Evolutionary conservation across 2,797 vertebrate species (phyloP).

Genomic region (Neoniphon sammara): DNA sequence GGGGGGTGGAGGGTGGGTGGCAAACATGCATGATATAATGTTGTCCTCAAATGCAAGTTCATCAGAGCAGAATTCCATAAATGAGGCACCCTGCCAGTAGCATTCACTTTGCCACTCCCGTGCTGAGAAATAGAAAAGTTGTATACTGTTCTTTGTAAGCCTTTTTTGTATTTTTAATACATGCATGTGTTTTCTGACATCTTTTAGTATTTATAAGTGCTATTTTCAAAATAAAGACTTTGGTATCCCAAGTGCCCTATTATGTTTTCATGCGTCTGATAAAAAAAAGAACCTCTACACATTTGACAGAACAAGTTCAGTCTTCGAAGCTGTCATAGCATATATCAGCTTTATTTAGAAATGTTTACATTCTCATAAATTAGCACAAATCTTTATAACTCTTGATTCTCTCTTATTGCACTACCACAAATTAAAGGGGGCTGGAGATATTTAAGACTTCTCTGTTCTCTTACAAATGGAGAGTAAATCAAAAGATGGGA

Average conservation of each 20-base stretch:
- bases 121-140: conserved; percentile 51
- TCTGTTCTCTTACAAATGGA: conserved; percentile 46
- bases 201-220: conserved; percentile 79
- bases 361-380: conserved; percentile 85
- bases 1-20: background rate
- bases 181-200: conserved; percentile 73
- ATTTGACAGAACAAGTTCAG: conserved; percentile 49
- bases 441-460: conserved; percentile 51
- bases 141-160: conserved; percentile 60
- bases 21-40: conserved; percentile 1
- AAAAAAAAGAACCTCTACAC: background rate
- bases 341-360: conserved; percentile 87
- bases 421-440: conserved; percentile 74
- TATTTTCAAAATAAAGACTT: conserved; percentile 83
- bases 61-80: conserved; percentile 28
- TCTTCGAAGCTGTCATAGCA: conserved; percentile 60
- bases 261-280: background rate
- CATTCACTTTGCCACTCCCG: conserved; percentile 61
- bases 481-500: conserved; percentile 31
- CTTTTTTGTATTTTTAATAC: conserved; percentile 82
- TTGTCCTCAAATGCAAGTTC: conserved; percentile 24
- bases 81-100: conserved; percentile 36
- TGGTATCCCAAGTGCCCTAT: conserved; percentile 62
- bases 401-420: conserved; percentile 76
- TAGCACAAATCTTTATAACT: conserved; percentile 73